Base-by-base conservation (phyloP, 2,113 vertebrate genomes). In the Lethenteron camtschaticum region DNA sequence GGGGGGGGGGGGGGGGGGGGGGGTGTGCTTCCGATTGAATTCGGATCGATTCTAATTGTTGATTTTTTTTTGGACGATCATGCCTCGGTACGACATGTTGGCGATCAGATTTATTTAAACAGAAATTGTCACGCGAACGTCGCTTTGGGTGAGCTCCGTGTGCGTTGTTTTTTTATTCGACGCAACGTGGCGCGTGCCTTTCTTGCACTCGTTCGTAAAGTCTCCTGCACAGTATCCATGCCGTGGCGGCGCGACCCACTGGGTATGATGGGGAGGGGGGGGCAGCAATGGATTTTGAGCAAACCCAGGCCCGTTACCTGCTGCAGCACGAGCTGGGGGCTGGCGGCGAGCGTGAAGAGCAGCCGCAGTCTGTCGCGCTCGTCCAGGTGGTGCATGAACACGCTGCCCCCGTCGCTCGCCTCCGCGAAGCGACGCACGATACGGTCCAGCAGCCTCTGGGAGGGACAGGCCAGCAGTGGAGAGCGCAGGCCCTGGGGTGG, bases 381-480 rank as follows among this genome's bases (percentile, higher is more conserved):
- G 0, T 81, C 82, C 59, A 88, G 83, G 73, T 87, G 85, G 73
- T 84, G 83, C 86, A 87, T 87, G 74, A 84, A 84, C 73, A 86
- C 75, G 73, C 86, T 88, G 24, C 85, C 85, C n/a, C 84, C 84
- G 0, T 87, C 85, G 0, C 79, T 74, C 71, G 87, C 86, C 75
- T 87, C 84, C 0, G 85, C 83, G 0, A 87, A 88, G 72, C 84
- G 82, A 16, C 83, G 75, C 71, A 87, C 82, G 57, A 88, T 84
- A 2, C 83, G 80, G 73, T 87, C 83, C 75, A 87, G 75, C 41
- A 88, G 82, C 14, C 85, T 75, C 74, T 88, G 85, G 2, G 85
- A 86, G 0, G 85, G 84, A 71, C 85, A 87, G 71, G 80, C 82
- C 71, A 87, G 75, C 77, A 88, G 57, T 0, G 83, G 84, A 63